phyloP scores from a whole-genome alignment of 1,140 invertebrate genomes.

The Ips nitidus region DNA sequence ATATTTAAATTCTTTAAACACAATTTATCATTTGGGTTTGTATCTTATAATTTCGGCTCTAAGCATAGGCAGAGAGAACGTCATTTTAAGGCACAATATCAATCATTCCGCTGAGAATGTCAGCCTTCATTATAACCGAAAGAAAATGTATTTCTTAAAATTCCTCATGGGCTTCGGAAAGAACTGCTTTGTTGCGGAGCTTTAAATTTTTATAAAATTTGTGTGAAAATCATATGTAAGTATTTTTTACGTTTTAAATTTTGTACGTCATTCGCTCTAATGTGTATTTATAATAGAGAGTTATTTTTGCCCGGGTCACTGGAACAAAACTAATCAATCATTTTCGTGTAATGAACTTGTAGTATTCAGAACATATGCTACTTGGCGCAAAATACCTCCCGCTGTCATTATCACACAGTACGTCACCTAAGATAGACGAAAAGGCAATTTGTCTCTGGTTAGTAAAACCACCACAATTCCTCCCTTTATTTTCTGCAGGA shows the following conservation, averaged over 20 bases:
- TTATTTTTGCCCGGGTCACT: background rate
- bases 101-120: conserved; percentile 2
- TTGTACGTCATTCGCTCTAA: background rate
- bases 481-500: background rate
- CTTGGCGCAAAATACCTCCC: too few species aligned
- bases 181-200: background rate
- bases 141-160: background rate
- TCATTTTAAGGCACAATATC: conserved; percentile 5
- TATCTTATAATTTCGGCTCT: conserved; percentile 4
- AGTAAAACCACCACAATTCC: too few species aligned
- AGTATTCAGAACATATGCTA: too few species aligned
- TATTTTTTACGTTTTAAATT: too few species aligned
- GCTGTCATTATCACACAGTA: too few species aligned
- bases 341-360: background rate
- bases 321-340: background rate
- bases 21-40: conserved; percentile 3
- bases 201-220: too few species aligned
- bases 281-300: background rate
- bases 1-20: conserved; percentile 4
- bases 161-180: background rate
- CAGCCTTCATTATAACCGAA: conserved; percentile 4
- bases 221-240: too few species aligned
- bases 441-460: too few species aligned
- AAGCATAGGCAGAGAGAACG: conserved; percentile 1
- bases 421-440: too few species aligned